Percentiles rank a stretch among this genome's conserved stretches.
Conservation (phyloP, 2,888 invertebrate genomes). For the Ctenicera cuprea region DNA sequence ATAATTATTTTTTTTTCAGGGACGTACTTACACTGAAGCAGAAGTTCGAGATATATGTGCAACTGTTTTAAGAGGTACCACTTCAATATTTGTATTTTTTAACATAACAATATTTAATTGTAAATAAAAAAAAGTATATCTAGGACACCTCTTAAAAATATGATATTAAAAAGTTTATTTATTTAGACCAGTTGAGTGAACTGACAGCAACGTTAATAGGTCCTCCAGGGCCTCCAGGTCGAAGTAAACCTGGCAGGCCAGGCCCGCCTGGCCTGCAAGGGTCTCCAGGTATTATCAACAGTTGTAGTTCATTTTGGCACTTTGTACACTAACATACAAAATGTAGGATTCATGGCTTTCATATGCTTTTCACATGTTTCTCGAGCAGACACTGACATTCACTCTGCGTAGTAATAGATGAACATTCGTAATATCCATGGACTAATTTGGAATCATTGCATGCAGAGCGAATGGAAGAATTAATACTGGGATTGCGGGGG, state of each 20-base stretch:
- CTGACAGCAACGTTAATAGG: slow-evolving; percentile 79
- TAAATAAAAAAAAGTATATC: no score
- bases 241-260: slow-evolving; percentile 80
- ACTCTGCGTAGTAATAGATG: slow-evolving; percentile 38
- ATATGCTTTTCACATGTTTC: slow-evolving; percentile 33
- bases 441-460: slow-evolving; percentile 60
- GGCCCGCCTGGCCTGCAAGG: slow-evolving; percentile 84
- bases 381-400: slow-evolving; percentile 35
- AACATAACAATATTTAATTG: not conserved
- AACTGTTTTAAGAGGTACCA: slow-evolving; percentile 84
- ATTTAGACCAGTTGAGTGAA: slow-evolving; percentile 83
- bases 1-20: slow-evolving; percentile 75
- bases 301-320: slow-evolving; percentile 29
- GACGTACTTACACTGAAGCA: slow-evolving; percentile 79
- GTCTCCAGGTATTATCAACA: slow-evolving; percentile 75
- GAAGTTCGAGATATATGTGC: slow-evolving; percentile 89
- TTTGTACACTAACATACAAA: slow-evolving; percentile 44
- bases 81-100: not conserved
- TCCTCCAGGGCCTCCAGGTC: slow-evolving; percentile 81
- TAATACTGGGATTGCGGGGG: slow-evolving; percentile 78
- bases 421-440: slow-evolving; percentile 39
- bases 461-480: slow-evolving; percentile 76
- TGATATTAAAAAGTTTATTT: slow-evolving; percentile 9
- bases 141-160: not conserved
- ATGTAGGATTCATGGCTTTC: slow-evolving; percentile 30